These are phyloP conservation scores for Zophobas morio DNA, from an alignment of 1,140 invertebrate species.

Conservation along the genomic window DNA sequence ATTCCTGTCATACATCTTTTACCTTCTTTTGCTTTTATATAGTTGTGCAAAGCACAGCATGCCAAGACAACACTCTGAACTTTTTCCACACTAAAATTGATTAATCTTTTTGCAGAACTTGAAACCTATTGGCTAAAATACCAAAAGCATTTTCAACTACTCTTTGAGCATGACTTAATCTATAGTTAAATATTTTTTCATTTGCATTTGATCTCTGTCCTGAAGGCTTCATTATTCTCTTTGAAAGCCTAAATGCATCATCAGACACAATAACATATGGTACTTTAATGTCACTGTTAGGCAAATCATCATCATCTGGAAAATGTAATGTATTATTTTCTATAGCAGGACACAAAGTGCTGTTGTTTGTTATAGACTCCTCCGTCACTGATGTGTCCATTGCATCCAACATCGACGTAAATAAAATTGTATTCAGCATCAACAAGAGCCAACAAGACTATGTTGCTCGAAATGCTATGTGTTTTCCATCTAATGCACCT, in stretches of 20 bases:
- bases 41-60: conserved; percentile 23
- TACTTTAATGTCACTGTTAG: background rate
- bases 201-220: background rate
- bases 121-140: too few relatives aligned
- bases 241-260: conserved; percentile 7
- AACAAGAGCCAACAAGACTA: conserved; percentile 63
- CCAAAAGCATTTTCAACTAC: too few relatives aligned
- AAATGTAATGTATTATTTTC: conserved; percentile 1
- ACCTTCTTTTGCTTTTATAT: conserved; percentile 21
- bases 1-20: background rate
- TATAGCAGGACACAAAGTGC: background rate
- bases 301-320: background rate
- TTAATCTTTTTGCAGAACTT: conserved; percentile 31
- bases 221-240: too few relatives aligned
- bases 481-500: conserved; percentile 26
- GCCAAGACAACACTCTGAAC: background rate
- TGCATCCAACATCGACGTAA: conserved; percentile 19
- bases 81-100: conserved; percentile 27
- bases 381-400: conserved; percentile 9
- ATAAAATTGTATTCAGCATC: conserved; percentile 64
- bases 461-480: conserved; percentile 50
- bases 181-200: too few relatives aligned
- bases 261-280: conserved; percentile 14
- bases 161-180: too few relatives aligned
- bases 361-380: conserved; percentile 15